Percentiles rank a stretch among this genome's conserved stretches.
Conservation (phyloP, 2,888 invertebrate genomes). For the Capitulum mitella region DNA sequence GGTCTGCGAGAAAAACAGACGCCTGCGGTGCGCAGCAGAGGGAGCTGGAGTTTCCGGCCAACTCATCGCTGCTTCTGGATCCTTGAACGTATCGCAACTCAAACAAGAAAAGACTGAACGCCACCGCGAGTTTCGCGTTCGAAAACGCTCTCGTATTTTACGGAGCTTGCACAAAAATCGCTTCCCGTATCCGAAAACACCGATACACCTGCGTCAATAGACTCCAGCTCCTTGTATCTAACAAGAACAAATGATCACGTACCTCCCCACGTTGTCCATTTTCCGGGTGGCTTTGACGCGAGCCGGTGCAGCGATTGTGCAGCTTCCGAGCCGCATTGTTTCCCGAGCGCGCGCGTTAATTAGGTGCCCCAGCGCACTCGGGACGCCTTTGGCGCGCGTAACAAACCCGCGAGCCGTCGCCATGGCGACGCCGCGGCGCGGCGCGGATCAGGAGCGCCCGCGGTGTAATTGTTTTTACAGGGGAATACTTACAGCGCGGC, state of each 20-base stretch:
- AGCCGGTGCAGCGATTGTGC: background rate
- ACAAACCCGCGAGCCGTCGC: background rate
- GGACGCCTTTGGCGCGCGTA: background rate
- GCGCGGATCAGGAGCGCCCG: background rate
- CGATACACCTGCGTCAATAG: background rate
- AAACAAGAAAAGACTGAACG: too few relatives aligned
- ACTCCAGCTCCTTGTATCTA: background rate
- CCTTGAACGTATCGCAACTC: too few relatives aligned
- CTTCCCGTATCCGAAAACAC: background rate
- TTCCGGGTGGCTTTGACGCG: background rate
- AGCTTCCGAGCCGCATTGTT: background rate
- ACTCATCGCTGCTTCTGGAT: too few relatives aligned
- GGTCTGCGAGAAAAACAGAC: background rate
- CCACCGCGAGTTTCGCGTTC: too few relatives aligned
- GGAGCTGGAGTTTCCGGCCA: too few relatives aligned
- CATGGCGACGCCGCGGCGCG: background rate
- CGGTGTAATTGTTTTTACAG: constrained; percentile 17
- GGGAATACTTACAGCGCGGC: background rate
- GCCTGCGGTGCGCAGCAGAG: too few relatives aligned
- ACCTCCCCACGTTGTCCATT: background rate
- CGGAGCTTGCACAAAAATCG: too few relatives aligned
- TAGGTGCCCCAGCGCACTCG: background rate
- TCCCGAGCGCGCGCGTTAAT: background rate
- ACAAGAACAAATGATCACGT: background rate
- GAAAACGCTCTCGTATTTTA: background rate